A percentile compares a stretch with the other conserved stretches of the same genome.
phyloP scores from a whole-genome alignment of 2,797 vertebrate genomes.

The Crocidura indochinensis region DNA sequence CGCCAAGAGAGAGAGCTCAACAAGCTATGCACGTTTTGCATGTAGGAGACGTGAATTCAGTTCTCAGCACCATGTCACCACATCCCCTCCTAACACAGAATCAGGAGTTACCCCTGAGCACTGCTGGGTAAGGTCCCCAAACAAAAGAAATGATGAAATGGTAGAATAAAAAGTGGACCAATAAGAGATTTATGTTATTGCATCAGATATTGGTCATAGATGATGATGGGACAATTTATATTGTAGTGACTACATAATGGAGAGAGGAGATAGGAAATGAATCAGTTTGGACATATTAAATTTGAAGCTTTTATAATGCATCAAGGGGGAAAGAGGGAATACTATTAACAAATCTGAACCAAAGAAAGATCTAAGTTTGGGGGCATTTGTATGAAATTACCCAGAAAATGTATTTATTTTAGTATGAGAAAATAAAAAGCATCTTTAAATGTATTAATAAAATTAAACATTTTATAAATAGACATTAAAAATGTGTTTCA shows the following conservation, averaged over 20 bases:
- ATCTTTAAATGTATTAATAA: constrained; percentile 59
- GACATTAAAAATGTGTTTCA: constrained; percentile 54
- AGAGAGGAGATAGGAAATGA: neutral
- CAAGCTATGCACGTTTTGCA: too few species aligned
- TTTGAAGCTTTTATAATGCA: constrained; percentile 7
- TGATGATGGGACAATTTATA: neutral
- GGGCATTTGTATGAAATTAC: constrained; percentile 24
- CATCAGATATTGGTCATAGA: neutral
- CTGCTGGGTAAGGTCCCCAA: neutral
- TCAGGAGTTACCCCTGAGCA: too few species aligned
- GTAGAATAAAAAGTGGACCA: constrained; percentile 3
- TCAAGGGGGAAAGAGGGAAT: neutral
- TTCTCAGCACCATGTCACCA: too few species aligned
- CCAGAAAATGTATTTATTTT: neutral
- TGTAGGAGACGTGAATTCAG: too few species aligned
- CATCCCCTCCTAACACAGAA: too few species aligned
- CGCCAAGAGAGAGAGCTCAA: too few species aligned
- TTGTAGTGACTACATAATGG: neutral
- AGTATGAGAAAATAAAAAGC: constrained; percentile 10
- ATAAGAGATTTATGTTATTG: neutral
- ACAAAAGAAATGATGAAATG: neutral
- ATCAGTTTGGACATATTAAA: neutral
- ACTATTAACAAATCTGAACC: neutral
- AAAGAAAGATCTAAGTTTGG: constrained; percentile 13
- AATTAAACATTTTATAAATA: constrained; percentile 49